Conservation (phyloP, 2,888 invertebrate species). For the Pseudococcus jackbeardsleyi region DNA sequence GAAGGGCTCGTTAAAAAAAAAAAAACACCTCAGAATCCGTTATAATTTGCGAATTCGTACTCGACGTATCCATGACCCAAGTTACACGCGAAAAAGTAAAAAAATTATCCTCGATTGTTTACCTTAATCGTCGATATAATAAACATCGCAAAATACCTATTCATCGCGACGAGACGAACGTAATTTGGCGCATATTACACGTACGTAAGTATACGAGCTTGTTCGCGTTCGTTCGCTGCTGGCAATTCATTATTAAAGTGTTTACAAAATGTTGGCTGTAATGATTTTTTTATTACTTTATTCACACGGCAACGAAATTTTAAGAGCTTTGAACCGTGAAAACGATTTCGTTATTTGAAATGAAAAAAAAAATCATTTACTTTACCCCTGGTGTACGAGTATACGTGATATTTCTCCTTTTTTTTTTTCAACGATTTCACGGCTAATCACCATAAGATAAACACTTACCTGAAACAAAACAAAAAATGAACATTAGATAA, state of each 20-base stretch:
- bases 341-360: conserved; percentile 9
- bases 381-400: not conserved
- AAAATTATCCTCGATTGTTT: not conserved
- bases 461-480: conserved; percentile 36
- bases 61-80: not conserved
- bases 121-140: not conserved
- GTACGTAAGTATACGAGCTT: not conserved
- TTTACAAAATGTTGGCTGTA: not conserved
- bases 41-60: not conserved
- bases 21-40: not conserved
- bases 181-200: not conserved
- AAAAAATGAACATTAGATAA: conserved; percentile 24
- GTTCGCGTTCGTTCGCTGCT: not conserved
- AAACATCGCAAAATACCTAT: not conserved
- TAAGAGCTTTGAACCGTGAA: conserved; percentile 20
- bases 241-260: not conserved
- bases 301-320: conserved; percentile 37
- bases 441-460: conserved; percentile 13
- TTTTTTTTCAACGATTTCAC: conserved; percentile 11
- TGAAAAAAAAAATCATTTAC: conserved; percentile 3
- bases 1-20: not conserved
- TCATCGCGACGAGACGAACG: not conserved
- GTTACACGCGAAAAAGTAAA: not conserved
- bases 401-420: not conserved
- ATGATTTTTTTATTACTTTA: conserved; percentile 40